These are phyloP conservation scores for Parnassius mnemosyne DNA, from an alignment of 2,888 invertebrate genomes.

Conservation along the genomic window DNA sequence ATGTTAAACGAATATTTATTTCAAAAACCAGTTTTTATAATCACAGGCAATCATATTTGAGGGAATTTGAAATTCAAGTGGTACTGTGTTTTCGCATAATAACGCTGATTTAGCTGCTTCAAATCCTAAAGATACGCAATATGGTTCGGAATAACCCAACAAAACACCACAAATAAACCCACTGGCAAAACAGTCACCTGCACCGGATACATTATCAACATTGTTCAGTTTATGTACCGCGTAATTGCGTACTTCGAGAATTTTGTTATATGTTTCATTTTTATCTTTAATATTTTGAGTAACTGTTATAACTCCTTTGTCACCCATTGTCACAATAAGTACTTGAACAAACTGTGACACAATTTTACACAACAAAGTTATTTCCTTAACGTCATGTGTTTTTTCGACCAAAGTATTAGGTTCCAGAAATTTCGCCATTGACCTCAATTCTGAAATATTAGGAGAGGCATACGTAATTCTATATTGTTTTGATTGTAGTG, in stretches of 20 bases:
- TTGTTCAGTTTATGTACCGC: slow-evolving; percentile 54
- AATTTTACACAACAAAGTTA: slow-evolving; percentile 48
- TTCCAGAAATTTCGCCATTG: slow-evolving; percentile 81
- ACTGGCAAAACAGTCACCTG: slow-evolving; percentile 88
- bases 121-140: slow-evolving; percentile 82
- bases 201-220: slow-evolving; percentile 89
- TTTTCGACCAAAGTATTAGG: slow-evolving; percentile 39
- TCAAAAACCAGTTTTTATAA: background rate
- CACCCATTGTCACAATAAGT: slow-evolving; percentile 83
- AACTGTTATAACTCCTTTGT: slow-evolving; percentile 79
- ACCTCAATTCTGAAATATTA: slow-evolving; percentile 87
- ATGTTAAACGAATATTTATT: background rate
- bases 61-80: slow-evolving; percentile 40
- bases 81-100: slow-evolving; percentile 81
- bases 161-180: slow-evolving; percentile 85
- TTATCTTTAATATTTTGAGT: slow-evolving; percentile 38
- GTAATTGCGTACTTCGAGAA: slow-evolving; percentile 52
- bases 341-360: slow-evolving; percentile 76
- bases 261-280: slow-evolving; percentile 30
- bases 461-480: slow-evolving; percentile 86
- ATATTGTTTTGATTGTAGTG: slow-evolving; percentile 73
- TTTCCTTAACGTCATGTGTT: slow-evolving; percentile 43
- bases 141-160: slow-evolving; percentile 73
- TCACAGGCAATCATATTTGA: slow-evolving; percentile 3
- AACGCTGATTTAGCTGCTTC: slow-evolving; percentile 82